phyloP scores from a whole-genome alignment of 2,113 vertebrate species.

The Poeciliopsis turrubarensis region DNA sequence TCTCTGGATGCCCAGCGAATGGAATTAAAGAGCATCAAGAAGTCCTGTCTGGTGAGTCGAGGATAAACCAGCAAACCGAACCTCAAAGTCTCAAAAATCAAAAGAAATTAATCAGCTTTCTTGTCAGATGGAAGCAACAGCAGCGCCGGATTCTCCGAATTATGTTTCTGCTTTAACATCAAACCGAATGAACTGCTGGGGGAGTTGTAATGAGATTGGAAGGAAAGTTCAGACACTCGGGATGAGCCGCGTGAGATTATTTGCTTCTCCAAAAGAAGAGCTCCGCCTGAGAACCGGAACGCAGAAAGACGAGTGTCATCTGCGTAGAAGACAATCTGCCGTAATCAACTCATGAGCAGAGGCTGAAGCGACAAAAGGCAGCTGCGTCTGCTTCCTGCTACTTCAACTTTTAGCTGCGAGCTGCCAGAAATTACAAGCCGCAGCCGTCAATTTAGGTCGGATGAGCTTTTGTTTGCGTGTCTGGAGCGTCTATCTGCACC shows the following conservation, averaged over 20 bases:
- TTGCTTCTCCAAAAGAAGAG: background rate
- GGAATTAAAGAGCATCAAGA: background rate
- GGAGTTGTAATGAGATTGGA: background rate
- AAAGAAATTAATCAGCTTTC: background rate
- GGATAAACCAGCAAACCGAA: background rate
- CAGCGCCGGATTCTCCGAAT: background rate
- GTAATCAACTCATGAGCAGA: background rate
- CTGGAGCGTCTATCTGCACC: background rate
- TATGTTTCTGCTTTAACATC: background rate
- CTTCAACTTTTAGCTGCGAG: background rate
- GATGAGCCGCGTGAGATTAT: background rate
- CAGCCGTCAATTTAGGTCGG: background rate
- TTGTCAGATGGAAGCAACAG: background rate
- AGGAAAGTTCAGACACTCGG: background rate
- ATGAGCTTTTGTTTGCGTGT: background rate
- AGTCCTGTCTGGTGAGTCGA: background rate
- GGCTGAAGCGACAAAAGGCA: background rate
- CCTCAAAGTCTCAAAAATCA: background rate
- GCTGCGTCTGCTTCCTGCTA: background rate
- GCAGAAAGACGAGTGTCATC: too few species aligned
- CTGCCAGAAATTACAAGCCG: background rate
- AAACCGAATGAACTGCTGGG: conserved; percentile 3
- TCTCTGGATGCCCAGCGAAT: background rate
- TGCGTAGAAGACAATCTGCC: background rate
- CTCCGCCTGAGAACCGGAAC: background rate